Percentiles rank a stretch among this genome's conserved stretches.
These are phyloP conservation scores for Otolemur crassicaudatus DNA, from an alignment of 2,797 vertebrate species.

Conservation along the genomic window DNA sequence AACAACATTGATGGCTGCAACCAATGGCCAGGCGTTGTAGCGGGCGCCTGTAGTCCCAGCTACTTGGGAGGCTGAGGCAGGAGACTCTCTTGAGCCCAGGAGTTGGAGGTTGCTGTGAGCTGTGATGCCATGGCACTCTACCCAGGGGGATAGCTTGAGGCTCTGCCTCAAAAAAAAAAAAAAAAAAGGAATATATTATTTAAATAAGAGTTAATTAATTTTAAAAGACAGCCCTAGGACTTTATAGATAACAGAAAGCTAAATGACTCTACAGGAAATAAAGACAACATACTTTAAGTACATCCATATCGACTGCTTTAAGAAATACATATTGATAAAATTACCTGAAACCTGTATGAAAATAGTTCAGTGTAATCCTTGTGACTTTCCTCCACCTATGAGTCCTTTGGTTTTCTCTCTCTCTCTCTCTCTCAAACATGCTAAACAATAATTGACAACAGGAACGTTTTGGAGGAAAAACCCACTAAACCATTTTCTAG, in stretches of 20 bases:
- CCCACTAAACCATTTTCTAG: not conserved
- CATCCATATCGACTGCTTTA: not conserved
- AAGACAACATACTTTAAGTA: not conserved
- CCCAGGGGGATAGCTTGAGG: too few relatives aligned
- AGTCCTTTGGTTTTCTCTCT: not conserved
- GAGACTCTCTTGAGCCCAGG: too few relatives aligned
- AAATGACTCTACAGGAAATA: not conserved
- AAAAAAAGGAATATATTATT: not conserved
- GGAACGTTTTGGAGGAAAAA: not conserved
- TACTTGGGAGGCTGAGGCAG: too few relatives aligned
- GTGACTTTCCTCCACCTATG: not conserved
- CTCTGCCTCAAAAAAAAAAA: too few relatives aligned
- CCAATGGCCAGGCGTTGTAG: too few relatives aligned
- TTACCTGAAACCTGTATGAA: not conserved
- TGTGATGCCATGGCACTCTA: too few relatives aligned
- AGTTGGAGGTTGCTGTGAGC: too few relatives aligned
- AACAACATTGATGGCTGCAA: too few relatives aligned
- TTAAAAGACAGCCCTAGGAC: not conserved
- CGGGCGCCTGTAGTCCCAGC: too few relatives aligned
- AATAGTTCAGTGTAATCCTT: not conserved
- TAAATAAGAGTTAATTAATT: not conserved
- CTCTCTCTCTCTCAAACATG: too few relatives aligned
- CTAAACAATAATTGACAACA: not conserved
- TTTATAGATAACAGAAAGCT: not conserved
- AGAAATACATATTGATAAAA: not conserved